Evolutionary conservation across 1,140 invertebrate genomes (phyloP), one percentile per base, ranked within the genome.

Genomic region (Himalopsyche phryganea): DNA sequence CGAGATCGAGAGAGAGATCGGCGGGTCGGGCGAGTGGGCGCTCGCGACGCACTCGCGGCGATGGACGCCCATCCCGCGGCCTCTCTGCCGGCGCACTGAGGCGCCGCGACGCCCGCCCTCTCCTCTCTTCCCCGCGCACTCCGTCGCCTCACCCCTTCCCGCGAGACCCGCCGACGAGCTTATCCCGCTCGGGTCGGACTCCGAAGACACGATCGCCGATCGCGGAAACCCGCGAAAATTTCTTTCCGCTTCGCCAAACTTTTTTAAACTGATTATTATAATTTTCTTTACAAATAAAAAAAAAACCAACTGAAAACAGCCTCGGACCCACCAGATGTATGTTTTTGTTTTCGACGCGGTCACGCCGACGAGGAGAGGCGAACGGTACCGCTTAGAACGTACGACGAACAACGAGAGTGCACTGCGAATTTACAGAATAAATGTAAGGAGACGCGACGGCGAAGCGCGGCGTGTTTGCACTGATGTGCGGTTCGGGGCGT

Each of bases 51-150:
- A 35, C 35, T 28, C 6, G 17, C 45, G 32, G 53, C 53, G 20
- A 23, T 28, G 35, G 41, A 32, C 52, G 51, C 33, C 45, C 53
- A 48, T 54, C 51, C 53, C 46, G 53, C 53, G 44, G 44, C 45
- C 44, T 35, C 46, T 33, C 53, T 56, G 53, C 53, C 53, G 44
- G 53, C 48, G 15, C 10, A 36, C 53, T 45, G 42, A 10, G n/a
- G 14, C 14, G 46, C 42, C 64, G 48, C 65, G 64, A 54, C 68
- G 45, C 63, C 66, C 66, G 69, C 67, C 69, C 66, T 68, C 68
- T 69, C 70, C 66, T 63, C 66, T 66, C 66, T 71, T 66, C 68
- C 68, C 70, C 67, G n/a, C 65, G 67, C 65, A 66, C 69, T 65
- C 68, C 68, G 67, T 68, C 18, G 33, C 41, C 42, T 3, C 2